phyloP scores from a whole-genome alignment of 2,113 vertebrate species.

The Oncorhynchus gorbuscha region DNA sequence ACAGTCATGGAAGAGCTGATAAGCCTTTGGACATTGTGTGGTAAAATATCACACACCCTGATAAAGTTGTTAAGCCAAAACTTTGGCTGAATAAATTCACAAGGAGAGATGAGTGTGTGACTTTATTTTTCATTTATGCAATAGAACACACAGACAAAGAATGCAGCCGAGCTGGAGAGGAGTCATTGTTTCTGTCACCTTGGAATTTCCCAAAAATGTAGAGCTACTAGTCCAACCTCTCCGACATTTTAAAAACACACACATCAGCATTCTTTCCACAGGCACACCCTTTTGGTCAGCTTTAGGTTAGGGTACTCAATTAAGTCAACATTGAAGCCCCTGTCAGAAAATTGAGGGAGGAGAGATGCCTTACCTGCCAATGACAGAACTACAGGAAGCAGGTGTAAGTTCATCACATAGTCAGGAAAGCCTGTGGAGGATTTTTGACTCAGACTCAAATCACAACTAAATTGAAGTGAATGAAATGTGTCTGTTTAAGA shows the following conservation, averaged over 20 bases:
- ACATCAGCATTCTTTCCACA: no score
- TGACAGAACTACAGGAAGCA: conserved; percentile 44
- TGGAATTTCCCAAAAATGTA: conserved; percentile 28
- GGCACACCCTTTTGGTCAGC: neutral
- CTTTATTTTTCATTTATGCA: no score
- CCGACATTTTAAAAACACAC: neutral
- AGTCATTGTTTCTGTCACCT: conserved; percentile 15
- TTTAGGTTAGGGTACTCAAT: no score
- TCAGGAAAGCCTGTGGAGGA: conserved; percentile 52
- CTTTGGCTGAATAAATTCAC: no score
- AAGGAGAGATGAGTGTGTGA: no score
- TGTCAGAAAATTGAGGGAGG: neutral
- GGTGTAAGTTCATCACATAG: conserved; percentile 64
- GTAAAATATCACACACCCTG: neutral
- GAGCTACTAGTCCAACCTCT: no score
- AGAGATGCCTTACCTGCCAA: conserved; percentile 63
- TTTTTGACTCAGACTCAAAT: conserved; percentile 11
- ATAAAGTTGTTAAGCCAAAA: neutral
- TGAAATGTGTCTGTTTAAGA: neutral
- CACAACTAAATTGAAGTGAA: neutral
- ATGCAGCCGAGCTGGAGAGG: conserved; percentile 17
- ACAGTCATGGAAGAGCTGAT: no score
- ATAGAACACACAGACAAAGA: neutral
- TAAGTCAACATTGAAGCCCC: neutral
- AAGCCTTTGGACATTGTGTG: no score